Conservation (phyloP, 2,888 invertebrate species). For the Boloria euphrosyne region DNA sequence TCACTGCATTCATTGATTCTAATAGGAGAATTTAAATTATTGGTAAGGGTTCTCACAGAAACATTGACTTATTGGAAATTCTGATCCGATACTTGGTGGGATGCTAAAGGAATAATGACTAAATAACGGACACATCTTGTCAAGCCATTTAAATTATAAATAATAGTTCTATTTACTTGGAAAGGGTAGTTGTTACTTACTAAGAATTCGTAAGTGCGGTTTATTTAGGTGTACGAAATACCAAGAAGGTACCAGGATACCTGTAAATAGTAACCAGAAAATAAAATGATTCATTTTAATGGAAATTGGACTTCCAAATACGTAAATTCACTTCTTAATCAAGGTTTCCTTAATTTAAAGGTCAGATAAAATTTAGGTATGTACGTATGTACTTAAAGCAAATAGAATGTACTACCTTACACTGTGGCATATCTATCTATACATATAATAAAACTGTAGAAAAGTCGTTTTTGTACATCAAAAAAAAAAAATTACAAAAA, state of each 20-base stretch:
- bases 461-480: no score
- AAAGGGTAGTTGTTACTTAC: constrained; percentile 33
- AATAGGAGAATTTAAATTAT: constrained; percentile 30
- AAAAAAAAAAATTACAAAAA: no score
- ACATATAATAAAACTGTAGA: no score
- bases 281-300: constrained; percentile 37
- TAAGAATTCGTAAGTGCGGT: constrained; percentile 29
- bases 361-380: no score
- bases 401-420: no score
- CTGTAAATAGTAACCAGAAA: constrained; percentile 27
- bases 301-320: constrained; percentile 34
- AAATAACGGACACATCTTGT: constrained; percentile 44
- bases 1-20: constrained; percentile 1
- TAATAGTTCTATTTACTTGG: constrained; percentile 35
- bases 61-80: constrained; percentile 41
- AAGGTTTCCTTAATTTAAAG: constrained; percentile 7
- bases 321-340: constrained; percentile 8
- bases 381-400: no score
- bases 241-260: constrained; percentile 1
- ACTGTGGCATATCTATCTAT: no score
- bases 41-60: constrained; percentile 34
- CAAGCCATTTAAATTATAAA: constrained; percentile 43
- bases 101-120: constrained; percentile 45
- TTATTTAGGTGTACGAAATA: constrained; percentile 29
- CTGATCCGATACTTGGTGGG: constrained; percentile 39